A percentile compares a stretch with the other conserved stretches of the same genome.
These are phyloP conservation scores for Tetanocera ferruginea DNA, from an alignment of 2,888 invertebrate species.

Conservation along the genomic window DNA sequence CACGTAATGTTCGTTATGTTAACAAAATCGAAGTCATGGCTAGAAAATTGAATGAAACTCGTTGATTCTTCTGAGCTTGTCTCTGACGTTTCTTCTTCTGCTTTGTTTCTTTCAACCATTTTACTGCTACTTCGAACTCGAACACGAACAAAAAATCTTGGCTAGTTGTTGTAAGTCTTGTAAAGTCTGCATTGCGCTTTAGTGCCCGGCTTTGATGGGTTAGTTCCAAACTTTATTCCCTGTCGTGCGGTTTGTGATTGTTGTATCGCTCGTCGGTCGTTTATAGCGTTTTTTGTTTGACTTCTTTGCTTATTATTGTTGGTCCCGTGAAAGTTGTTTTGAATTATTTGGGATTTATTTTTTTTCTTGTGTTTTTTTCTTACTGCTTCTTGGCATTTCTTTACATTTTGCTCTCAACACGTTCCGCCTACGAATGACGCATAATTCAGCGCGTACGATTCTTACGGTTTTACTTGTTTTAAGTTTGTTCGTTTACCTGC, in stretches of 20 bases:
- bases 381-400: not conserved
- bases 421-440: conserved; percentile 34
- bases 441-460: conserved; percentile 33
- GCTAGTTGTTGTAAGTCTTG: not conserved
- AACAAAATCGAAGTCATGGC: too few species aligned
- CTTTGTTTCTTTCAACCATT: not conserved
- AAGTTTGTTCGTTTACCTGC: conserved; percentile 35
- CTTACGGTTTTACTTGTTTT: conserved; percentile 26
- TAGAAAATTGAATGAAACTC: not conserved
- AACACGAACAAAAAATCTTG: not conserved
- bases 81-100: not conserved
- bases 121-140: not conserved
- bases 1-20: too few species aligned
- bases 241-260: not conserved
- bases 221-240: conserved; percentile 18
- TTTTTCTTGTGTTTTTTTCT: not conserved
- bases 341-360: not conserved
- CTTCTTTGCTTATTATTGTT: not conserved
- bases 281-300: not conserved
- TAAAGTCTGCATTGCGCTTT: not conserved
- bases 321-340: conserved; percentile 34
- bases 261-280: not conserved
- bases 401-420: not conserved
- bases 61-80: not conserved
- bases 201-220: conserved; percentile 7